These are phyloP conservation scores for Vulpes ferrilata DNA, from an alignment of 2,113 vertebrate species.

Conservation along the genomic window DNA sequence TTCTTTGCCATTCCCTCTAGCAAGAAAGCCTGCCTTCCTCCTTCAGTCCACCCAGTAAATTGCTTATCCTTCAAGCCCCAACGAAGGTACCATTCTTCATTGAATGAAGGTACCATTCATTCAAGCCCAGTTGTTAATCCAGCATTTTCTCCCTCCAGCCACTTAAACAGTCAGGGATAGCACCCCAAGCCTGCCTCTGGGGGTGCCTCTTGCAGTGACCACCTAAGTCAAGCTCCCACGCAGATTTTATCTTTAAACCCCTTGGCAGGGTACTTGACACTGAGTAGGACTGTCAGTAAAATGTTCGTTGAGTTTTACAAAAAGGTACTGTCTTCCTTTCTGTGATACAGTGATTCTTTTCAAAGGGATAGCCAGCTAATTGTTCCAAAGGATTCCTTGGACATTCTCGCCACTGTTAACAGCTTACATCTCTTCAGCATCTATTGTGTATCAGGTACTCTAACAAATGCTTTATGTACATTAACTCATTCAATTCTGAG, in stretches of 20 bases:
- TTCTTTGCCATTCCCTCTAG: neutral
- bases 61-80: neutral
- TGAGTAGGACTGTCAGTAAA: neutral
- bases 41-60: neutral
- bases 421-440: neutral
- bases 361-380: neutral
- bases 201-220: neutral
- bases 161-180: neutral
- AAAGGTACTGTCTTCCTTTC: slow-evolving; percentile 22
- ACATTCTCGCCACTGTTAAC: neutral
- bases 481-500: neutral
- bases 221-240: neutral
- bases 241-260: neutral
- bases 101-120: neutral
- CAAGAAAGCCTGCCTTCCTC: neutral
- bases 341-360: neutral
- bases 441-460: neutral
- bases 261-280: neutral
- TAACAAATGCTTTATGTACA: neutral
- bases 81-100: neutral
- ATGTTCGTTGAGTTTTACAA: slow-evolving; percentile 19
- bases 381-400: neutral
- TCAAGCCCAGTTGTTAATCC: neutral
- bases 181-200: neutral
- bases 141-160: neutral